phyloP scores from a whole-genome alignment of 2,113 vertebrate species.

The Sylvietta virens region DNA sequence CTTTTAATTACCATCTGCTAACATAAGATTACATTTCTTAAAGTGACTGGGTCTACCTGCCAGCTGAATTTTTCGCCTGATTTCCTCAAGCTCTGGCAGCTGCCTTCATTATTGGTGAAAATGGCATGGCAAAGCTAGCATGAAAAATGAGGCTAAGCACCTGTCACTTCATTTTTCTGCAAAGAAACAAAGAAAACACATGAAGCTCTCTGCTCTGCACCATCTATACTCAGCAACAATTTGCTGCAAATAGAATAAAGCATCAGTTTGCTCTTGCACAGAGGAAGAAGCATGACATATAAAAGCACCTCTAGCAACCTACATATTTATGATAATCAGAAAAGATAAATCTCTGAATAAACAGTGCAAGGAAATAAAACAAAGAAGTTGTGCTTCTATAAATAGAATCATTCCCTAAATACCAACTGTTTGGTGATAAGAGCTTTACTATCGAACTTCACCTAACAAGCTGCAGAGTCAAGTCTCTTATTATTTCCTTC shows the following conservation, averaged over 20 bases:
- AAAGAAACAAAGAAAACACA: conserved; percentile 58
- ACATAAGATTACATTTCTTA: conserved; percentile 67
- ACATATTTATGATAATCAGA: conserved; percentile 21
- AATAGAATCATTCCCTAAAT: neutral
- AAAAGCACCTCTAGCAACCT: neutral
- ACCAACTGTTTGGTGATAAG: neutral
- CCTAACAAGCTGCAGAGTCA: neutral
- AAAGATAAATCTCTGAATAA: neutral
- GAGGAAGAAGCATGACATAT: neutral
- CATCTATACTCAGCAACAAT: conserved; percentile 20
- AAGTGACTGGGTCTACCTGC: conserved; percentile 65
- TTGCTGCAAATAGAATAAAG: conserved; percentile 23
- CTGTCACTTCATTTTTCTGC: conserved; percentile 63
- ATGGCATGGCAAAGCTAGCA: conserved; percentile 59
- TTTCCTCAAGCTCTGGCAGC: conserved; percentile 64
- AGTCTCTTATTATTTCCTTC: neutral
- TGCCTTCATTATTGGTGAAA: conserved; percentile 66
- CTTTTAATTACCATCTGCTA: conserved; percentile 73
- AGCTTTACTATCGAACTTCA: neutral
- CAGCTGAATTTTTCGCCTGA: conserved; percentile 68
- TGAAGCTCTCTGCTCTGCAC: conserved; percentile 6
- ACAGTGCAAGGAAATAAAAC: neutral
- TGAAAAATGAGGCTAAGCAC: conserved; percentile 68
- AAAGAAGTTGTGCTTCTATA: neutral
- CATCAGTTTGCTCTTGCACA: neutral